Conservation (phyloP, 2,797 vertebrate species). For the Margarornis squamiger region DNA sequence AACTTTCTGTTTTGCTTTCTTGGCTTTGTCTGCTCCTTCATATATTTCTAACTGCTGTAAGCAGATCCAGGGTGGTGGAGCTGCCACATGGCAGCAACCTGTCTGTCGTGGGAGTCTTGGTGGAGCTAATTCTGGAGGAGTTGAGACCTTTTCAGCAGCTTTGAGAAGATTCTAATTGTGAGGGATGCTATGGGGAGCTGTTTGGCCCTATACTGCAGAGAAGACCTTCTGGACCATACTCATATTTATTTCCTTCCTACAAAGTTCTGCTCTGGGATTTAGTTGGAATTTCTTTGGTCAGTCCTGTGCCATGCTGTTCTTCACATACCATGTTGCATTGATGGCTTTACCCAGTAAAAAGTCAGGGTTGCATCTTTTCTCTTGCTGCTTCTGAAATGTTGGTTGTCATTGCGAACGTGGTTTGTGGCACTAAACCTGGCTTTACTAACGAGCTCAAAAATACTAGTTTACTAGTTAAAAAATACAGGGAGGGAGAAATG, state of each 20-base stretch:
- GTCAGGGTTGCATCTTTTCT: not conserved
- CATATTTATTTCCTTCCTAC: not conserved
- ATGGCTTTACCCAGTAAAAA: not conserved
- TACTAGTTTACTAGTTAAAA: not conserved
- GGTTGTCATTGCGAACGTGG: accelerated
- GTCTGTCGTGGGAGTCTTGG: not conserved
- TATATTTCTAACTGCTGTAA: not conserved
- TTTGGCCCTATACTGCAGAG: not conserved
- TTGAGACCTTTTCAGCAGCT: not conserved
- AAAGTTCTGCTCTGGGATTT: not conserved
- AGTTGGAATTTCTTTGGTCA: not conserved
- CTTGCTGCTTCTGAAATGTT: not conserved
- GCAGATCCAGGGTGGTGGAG: not conserved
- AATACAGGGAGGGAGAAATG: not conserved
- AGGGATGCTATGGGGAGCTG: not conserved
- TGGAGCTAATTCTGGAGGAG: not conserved
- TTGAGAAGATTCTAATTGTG: not conserved
- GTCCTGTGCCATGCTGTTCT: not conserved
- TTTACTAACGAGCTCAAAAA: not conserved
- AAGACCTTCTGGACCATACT: not conserved
- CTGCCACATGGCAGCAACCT: not conserved
- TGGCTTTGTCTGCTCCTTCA: not conserved
- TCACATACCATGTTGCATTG: not conserved
- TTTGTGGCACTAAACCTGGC: not conserved
- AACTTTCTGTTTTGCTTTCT: not conserved